These are phyloP conservation scores for Mythimna ferrago DNA, from an alignment of 2,888 invertebrate species.

Conservation along the genomic window DNA sequence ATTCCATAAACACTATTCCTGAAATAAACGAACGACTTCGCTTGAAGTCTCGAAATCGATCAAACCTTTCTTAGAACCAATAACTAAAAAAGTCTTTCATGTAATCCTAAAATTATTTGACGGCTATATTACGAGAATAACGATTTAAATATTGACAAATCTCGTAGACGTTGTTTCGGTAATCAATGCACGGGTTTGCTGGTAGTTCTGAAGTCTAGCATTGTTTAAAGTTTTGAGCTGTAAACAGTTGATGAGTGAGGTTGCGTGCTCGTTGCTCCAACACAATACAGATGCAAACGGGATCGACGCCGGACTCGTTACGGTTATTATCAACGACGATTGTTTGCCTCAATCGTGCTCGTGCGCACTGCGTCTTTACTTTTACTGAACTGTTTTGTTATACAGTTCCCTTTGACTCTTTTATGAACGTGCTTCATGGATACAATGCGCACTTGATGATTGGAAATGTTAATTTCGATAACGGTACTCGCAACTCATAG, in stretches of 20 bases:
- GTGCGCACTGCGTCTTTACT: conserved; percentile 76
- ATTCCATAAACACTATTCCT: conserved; percentile 24
- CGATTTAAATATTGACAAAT: conserved; percentile 47
- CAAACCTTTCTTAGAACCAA: conserved; percentile 14
- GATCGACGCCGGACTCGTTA: conserved; percentile 80
- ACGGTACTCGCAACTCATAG: conserved; percentile 44
- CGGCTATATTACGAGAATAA: conserved; percentile 27
- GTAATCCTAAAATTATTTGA: conserved; percentile 22
- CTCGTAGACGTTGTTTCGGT: conserved; percentile 21
- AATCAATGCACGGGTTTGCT: conserved; percentile 46
- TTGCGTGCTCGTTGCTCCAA: conserved; percentile 73
- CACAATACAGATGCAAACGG: conserved; percentile 83
- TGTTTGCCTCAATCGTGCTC: conserved; percentile 80
- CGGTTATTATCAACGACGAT: conserved; percentile 83
- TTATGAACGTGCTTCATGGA: conserved; percentile 56
- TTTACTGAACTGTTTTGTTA: conserved; percentile 76
- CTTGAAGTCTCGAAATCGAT: conserved; percentile 27
- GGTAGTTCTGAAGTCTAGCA: conserved; percentile 47
- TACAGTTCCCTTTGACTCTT: conserved; percentile 73
- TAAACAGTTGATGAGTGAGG: conserved; percentile 66
- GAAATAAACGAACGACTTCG: conserved; percentile 13
- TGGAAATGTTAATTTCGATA: conserved; percentile 62
- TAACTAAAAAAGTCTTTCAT: conserved; percentile 35
- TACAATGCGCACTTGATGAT: conserved; percentile 55
- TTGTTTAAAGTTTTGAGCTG: conserved; percentile 60